A percentile compares a stretch with the other conserved stretches of the same genome.
Conservation (phyloP, 1,140 invertebrate species). For the Hylyphantes graminicola region DNA sequence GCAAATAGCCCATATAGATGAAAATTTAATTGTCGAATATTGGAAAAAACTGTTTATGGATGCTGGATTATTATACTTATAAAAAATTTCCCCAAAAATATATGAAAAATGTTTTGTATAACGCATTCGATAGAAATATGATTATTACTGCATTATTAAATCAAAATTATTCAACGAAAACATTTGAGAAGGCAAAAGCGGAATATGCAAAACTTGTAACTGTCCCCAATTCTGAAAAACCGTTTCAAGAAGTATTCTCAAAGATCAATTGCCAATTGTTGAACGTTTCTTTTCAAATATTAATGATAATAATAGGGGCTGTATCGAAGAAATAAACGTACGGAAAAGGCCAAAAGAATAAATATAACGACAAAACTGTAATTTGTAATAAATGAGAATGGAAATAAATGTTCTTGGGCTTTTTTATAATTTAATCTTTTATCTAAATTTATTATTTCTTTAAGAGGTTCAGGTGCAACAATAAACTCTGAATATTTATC, state of each 20-base stretch:
- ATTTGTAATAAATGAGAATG: neutral
- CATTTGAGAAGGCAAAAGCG: neutral
- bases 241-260: neutral
- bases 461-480: neutral
- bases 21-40: neutral
- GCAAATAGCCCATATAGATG: neutral
- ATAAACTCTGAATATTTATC: conserved; percentile 18
- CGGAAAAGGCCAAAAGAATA: neutral
- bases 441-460: conserved; percentile 6
- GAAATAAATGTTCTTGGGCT: neutral
- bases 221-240: neutral
- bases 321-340: neutral
- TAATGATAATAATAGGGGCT: neutral
- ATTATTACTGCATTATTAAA: conserved; percentile 27
- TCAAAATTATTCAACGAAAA: neutral
- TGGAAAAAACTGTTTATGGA: conserved; percentile 10
- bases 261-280: neutral
- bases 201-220: neutral
- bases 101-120: conserved; percentile 5
- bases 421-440: conserved; percentile 16
- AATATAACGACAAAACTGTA: neutral
- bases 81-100: conserved; percentile 18
- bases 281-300: neutral
- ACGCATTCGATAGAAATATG: conserved; percentile 19
- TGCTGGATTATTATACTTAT: conserved; percentile 21